phyloP scores from a whole-genome alignment of 2,113 vertebrate species.

The Microcebus jonahi region DNA sequence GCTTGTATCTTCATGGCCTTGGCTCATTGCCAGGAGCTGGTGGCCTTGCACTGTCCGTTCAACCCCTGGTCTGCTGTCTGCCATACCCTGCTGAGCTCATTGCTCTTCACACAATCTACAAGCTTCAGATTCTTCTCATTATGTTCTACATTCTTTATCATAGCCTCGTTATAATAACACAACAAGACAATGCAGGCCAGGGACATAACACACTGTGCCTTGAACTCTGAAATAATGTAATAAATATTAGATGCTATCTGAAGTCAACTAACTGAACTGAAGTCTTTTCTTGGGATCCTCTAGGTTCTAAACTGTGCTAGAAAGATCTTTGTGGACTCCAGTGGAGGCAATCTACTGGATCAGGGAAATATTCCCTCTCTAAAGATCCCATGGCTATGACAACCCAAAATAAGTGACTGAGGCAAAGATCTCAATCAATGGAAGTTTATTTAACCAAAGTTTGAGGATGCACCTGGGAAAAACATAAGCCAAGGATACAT shows the following conservation, averaged over 20 bases:
- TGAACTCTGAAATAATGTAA: neutral
- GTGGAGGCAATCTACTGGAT: neutral
- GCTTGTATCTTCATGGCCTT: neutral
- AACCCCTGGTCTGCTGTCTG: no score
- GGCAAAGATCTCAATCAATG: no score
- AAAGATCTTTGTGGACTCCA: neutral
- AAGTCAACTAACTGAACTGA: neutral
- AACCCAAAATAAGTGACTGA: no score
- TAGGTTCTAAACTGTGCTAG: neutral
- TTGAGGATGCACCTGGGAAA: no score
- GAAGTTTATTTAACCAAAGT: no score
- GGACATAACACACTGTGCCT: neutral
- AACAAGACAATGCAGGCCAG: neutral
- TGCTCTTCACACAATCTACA: neutral
- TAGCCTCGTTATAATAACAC: neutral
- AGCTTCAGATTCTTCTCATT: neutral
- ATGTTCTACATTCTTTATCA: neutral
- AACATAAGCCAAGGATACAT: no score
- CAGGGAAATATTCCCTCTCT: neutral
- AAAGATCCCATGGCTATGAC: no score
- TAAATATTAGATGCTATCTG: neutral
- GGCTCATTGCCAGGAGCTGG: neutral
- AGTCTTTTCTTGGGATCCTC: neutral
- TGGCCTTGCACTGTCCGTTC: neutral
- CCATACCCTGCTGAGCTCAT: no score